Evolutionary conservation across 2,888 invertebrate genomes (phyloP).

Genomic region (Hipparchia sbordonii): DNA sequence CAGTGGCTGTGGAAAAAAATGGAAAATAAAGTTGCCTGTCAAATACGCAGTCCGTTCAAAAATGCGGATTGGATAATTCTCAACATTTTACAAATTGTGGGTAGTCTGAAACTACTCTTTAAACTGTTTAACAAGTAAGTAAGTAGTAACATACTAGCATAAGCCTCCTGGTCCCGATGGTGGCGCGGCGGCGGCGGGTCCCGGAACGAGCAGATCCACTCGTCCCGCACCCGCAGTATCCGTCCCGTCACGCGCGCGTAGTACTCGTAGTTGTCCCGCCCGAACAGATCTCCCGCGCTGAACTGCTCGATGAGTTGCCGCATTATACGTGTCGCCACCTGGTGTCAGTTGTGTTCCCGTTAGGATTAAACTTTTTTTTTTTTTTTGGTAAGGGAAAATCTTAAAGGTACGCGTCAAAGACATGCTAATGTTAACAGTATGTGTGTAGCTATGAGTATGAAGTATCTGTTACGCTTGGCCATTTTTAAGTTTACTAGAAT

Average conservation of each 20-base stretch:
- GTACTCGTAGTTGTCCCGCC: constrained; percentile 96
- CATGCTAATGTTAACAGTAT: too few relatives aligned
- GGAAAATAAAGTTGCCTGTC: too few relatives aligned
- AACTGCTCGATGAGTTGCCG: constrained; percentile 98
- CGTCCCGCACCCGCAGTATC: constrained; percentile 95
- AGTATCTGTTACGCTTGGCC: too few relatives aligned
- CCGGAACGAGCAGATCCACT: constrained; percentile 97
- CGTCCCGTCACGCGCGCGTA: constrained; percentile 97
- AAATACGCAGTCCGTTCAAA: too few relatives aligned
- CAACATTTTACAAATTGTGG: too few relatives aligned
- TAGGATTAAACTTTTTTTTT: not conserved
- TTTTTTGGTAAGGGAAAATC: too few relatives aligned
- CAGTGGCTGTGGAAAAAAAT: too few relatives aligned
- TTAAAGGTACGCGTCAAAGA: too few relatives aligned
- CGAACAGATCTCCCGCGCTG: constrained; percentile 97
- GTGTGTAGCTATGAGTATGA: not conserved
- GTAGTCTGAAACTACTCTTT: too few relatives aligned
- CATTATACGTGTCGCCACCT: constrained; percentile 98
- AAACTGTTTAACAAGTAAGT: too few relatives aligned
- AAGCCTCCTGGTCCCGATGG: constrained; percentile 85
- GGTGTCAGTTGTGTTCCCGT: constrained; percentile 1
- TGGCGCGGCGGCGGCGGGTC: constrained; percentile 89
- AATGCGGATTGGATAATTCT: too few relatives aligned
- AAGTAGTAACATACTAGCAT: constrained; percentile 81
- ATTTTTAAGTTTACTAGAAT: too few relatives aligned